Evolutionary conservation across 2,888 invertebrate species (phyloP), one percentile per base, ranked within the genome.

Genomic region (Arctia plantaginis): DNA sequence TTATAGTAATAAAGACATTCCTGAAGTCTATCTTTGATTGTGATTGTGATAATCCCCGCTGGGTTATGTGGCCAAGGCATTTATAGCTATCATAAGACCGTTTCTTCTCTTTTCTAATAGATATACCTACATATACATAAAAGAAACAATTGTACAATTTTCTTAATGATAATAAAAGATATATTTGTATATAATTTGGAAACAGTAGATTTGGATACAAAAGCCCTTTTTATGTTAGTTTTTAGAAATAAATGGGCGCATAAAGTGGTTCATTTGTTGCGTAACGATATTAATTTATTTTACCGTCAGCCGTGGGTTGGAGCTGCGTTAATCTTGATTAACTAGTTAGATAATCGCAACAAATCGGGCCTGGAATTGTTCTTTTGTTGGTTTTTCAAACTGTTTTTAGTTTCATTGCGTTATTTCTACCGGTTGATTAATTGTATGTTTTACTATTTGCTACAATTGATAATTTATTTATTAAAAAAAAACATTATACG

Each of bases 291-390:
- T 86, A 87, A 86, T 88, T 87, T 85, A 87, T 86, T 85, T 83
- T 65, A 77, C 72, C 80, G 85, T 84, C 85, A 81, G 86, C 81
- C 82, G 86, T 86, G 85, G 81, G 86, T 82, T 80, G 81, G 87
- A 85, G 83, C 78, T 77, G 80, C 77, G 85, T 85, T 92, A 91
- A 92, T 93, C 93, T 91, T 92, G 93, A 93, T 93, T 87, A 92
- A 92, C 88, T 88, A 88, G 87, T 86, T 79, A 88, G 91, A 91
- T 93, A 91, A 93, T 92, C 88, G 86, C 89, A 84, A 90, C 90
- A 90, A 92, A 92, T 91, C 90, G 90, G 82, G 87, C 82, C 81
- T 81, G 87, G 81, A 84, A 86, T 87, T 83, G 86, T 87, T 79
- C 82, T 82, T 86, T 87, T 87, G 85, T 85, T 86, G 85, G 75